Conservation (phyloP, 2,888 invertebrate genomes). For the Salpingus planirostris region DNA sequence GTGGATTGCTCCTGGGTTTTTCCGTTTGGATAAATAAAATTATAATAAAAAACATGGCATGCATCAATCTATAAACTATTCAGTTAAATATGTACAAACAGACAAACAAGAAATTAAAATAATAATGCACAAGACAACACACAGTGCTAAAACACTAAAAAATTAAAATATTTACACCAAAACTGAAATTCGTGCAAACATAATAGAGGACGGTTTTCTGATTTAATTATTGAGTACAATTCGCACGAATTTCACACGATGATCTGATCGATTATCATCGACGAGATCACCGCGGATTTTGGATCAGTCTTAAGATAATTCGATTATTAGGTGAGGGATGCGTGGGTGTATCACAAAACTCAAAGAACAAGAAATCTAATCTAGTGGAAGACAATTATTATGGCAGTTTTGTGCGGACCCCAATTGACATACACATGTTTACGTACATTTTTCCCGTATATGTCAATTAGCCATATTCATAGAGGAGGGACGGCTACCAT, state of each 20-base stretch:
- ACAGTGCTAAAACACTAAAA: neutral
- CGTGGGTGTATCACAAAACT: constrained; percentile 25
- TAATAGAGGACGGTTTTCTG: too few species aligned
- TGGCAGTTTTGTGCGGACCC: too few species aligned
- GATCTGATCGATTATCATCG: too few species aligned
- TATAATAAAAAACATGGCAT: neutral
- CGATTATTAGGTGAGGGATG: too few species aligned
- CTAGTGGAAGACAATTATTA: constrained; percentile 11
- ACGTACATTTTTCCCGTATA: constrained; percentile 15
- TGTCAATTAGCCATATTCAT: constrained; percentile 31
- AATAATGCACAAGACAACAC: constrained; percentile 1
- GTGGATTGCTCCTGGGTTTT: too few species aligned
- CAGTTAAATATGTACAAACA: too few species aligned
- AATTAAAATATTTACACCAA: too few species aligned
- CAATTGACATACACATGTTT: constrained; percentile 5
- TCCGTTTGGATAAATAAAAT: too few species aligned
- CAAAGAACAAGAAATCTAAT: constrained; percentile 17
- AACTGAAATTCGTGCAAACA: too few species aligned
- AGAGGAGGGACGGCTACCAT: constrained; percentile 22
- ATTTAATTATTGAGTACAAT: too few species aligned
- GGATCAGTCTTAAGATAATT: constrained; percentile 21
- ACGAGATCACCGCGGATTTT: too few species aligned
- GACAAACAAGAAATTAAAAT: neutral
- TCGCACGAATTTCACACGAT: too few species aligned
- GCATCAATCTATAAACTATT: neutral